phyloP scores from a whole-genome alignment of 2,888 invertebrate species.

The Synanthedon vespiformis region DNA sequence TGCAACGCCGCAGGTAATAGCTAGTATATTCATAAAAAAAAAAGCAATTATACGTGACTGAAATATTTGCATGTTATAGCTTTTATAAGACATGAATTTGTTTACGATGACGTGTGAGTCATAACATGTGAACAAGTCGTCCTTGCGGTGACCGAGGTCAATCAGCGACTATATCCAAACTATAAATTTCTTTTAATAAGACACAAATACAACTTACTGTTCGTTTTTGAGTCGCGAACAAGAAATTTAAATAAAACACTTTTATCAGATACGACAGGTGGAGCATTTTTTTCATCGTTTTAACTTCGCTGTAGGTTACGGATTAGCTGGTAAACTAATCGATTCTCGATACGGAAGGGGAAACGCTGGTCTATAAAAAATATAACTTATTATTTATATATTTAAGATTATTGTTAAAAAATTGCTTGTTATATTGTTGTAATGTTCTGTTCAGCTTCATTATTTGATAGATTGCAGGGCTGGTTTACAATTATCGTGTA shows the following conservation, averaged over 20 bases:
- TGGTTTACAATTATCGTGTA: no score
- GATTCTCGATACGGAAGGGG: constrained; percentile 50
- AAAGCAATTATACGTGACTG: no score
- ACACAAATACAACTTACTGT: constrained; percentile 62
- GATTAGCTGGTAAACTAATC: constrained; percentile 61
- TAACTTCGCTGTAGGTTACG: constrained; percentile 66
- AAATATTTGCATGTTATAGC: no score
- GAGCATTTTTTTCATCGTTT: constrained; percentile 46
- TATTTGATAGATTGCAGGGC: no score
- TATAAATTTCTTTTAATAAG: constrained; percentile 71
- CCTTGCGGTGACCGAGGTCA: constrained; percentile 60
- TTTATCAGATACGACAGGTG: constrained; percentile 71
- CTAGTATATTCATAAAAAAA: no score
- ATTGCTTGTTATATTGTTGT: no score
- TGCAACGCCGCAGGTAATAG: no score
- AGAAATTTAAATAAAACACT: constrained; percentile 69
- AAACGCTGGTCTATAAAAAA: constrained; percentile 25
- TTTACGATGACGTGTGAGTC: neutral
- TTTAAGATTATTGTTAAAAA: no score
- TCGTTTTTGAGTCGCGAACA: constrained; percentile 60
- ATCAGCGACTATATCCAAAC: constrained; percentile 63
- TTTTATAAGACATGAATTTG: no score
- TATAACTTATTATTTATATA: no score
- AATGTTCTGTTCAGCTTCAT: no score
- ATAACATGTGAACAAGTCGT: neutral